Percentiles rank a stretch among this genome's conserved stretches.
Conservation (phyloP, 2,888 invertebrate genomes). For the Diadromus collaris region DNA sequence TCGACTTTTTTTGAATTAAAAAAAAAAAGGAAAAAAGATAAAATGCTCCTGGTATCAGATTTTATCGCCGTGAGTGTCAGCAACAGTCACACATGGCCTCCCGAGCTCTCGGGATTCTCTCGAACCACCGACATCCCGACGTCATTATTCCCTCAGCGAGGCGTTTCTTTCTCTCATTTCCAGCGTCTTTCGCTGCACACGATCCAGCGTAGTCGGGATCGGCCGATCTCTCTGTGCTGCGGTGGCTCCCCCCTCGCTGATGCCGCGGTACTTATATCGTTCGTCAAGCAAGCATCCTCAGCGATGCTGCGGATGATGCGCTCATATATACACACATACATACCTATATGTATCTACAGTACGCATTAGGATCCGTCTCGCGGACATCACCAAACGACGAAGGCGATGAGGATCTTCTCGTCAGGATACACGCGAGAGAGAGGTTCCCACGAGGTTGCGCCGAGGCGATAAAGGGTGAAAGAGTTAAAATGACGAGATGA, state of each 20-base stretch:
- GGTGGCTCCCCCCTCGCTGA: background rate
- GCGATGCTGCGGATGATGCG: conserved; percentile 4
- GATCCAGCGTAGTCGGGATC: conserved; percentile 26
- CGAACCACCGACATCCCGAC: conserved; percentile 1
- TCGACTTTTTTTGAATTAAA: too few relatives aligned
- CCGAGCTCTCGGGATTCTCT: conserved; percentile 35
- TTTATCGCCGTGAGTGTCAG: background rate
- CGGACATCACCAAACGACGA: conserved; percentile 32
- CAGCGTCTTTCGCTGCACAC: background rate
- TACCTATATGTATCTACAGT: background rate
- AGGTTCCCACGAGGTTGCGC: conserved; percentile 49
- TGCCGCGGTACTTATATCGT: conserved; percentile 21
- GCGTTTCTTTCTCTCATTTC: conserved; percentile 15
- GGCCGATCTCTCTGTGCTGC: conserved; percentile 26
- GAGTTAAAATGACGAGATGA: conserved; percentile 27
- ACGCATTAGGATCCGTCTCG: background rate
- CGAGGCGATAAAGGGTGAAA: conserved; percentile 12
- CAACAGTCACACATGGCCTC: conserved; percentile 21
- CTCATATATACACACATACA: background rate
- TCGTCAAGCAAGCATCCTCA: conserved; percentile 10
- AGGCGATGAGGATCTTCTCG: conserved; percentile 29
- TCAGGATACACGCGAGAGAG: conserved; percentile 20
- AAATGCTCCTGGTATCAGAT: conserved; percentile 1
- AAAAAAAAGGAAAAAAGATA: background rate
- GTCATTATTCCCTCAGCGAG: conserved; percentile 19